A percentile compares a stretch with the other conserved stretches of the same genome.
These are phyloP conservation scores for Ricordea florida DNA, from an alignment of 92 coral and sea anemone genomes.

Conservation along the genomic window DNA sequence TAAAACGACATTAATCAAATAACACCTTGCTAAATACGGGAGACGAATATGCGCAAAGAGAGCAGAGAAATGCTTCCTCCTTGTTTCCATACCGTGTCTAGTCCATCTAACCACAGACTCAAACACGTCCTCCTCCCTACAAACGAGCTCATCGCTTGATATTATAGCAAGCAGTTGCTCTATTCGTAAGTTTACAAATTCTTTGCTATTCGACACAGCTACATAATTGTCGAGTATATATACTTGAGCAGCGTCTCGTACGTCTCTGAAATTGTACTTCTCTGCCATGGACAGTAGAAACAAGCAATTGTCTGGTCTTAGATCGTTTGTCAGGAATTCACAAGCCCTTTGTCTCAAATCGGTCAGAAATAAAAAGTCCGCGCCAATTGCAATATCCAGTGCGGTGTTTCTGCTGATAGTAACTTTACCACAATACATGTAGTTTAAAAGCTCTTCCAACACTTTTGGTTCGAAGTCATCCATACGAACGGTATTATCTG, in stretches of 20 bases:
- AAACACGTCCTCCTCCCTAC: slow-evolving; percentile 84
- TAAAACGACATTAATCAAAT: slow-evolving; percentile 65
- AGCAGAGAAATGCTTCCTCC: slow-evolving; percentile 72
- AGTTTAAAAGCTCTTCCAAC: slow-evolving; percentile 66
- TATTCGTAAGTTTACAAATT: slow-evolving; percentile 65
- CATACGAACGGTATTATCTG: slow-evolving; percentile 64
- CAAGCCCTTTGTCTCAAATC: slow-evolving; percentile 70
- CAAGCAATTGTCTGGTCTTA: slow-evolving; percentile 85
- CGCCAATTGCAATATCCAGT: slow-evolving; percentile 67
- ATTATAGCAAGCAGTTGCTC: slow-evolving; percentile 79
- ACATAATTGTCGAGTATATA: slow-evolving; percentile 84
- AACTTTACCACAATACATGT: slow-evolving; percentile 80
- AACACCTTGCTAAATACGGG: slow-evolving; percentile 76
- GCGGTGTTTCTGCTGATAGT: slow-evolving; percentile 56
- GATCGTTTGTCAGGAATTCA: slow-evolving; percentile 62
- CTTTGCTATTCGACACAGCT: slow-evolving; percentile 62
- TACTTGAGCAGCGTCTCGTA: slow-evolving; percentile 71
- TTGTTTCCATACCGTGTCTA: slow-evolving; percentile 47
- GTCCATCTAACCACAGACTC: slow-evolving; percentile 89
- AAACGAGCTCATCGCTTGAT: slow-evolving; percentile 89
- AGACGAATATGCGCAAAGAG: slow-evolving; percentile 75
- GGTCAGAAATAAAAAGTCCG: slow-evolving; percentile 76
- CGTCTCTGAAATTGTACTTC: slow-evolving; percentile 67
- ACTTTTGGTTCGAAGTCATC: slow-evolving; percentile 64
- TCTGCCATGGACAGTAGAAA: slow-evolving; percentile 82